A percentile compares a stretch with the other conserved stretches of the same genome.
phyloP scores from a whole-genome alignment of 2,113 vertebrate species.

The Sula dactylatra region DNA sequence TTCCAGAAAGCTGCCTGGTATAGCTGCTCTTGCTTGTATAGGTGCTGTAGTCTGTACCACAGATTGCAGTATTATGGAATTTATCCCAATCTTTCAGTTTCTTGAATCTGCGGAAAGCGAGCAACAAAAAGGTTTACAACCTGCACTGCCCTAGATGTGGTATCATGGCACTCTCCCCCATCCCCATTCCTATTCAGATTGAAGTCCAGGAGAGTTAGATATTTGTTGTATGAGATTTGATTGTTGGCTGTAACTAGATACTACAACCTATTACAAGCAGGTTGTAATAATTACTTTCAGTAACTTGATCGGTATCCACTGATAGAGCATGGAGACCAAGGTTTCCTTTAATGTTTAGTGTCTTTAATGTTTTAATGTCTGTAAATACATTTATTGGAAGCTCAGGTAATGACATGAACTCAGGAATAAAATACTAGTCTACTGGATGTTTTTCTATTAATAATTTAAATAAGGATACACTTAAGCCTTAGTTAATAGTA shows the following conservation, averaged over 20 bases:
- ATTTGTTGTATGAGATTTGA: background rate
- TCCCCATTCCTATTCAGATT: background rate
- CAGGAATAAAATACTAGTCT: background rate
- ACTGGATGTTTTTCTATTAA: background rate
- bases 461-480: background rate
- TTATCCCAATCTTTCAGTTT: background rate
- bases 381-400: background rate
- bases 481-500: background rate
- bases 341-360: background rate
- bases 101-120: background rate
- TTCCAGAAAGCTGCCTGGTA: background rate
- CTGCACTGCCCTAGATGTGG: background rate
- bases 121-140: background rate
- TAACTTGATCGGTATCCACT: background rate
- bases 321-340: background rate
- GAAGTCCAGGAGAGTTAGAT: background rate
- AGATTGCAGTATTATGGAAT: background rate
- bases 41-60: background rate
- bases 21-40: background rate
- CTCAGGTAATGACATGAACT: background rate
- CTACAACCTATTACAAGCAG: background rate
- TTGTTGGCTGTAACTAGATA: background rate
- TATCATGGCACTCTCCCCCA: background rate
- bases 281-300: background rate
- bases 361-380: background rate